These are phyloP conservation scores for Phorcus lineatus DNA, from an alignment of 2,888 invertebrate species.

Conservation along the genomic window DNA sequence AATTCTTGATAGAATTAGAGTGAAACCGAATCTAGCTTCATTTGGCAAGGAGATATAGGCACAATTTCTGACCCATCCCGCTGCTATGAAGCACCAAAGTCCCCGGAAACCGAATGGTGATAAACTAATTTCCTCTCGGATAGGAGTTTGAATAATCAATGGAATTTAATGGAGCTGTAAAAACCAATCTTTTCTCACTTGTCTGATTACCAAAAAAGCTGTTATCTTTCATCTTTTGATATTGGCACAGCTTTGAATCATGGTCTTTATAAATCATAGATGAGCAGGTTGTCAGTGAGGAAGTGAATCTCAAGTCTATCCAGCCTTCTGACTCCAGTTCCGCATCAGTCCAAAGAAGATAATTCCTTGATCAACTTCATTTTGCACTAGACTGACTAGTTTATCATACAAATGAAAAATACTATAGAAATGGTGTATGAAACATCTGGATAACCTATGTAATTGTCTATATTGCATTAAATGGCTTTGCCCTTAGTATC, in stretches of 20 bases:
- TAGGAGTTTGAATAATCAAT: neutral
- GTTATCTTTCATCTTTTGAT: constrained; percentile 1
- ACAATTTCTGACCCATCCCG: constrained; percentile 2
- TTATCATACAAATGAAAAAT: no score
- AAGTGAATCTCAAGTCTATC: no score
- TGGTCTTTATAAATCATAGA: no score
- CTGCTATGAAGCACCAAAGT: neutral
- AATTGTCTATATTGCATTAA: no score
- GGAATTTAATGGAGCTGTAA: neutral
- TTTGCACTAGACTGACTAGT: no score
- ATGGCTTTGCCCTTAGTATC: no score
- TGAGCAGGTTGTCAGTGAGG: no score
- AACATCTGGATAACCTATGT: no score
- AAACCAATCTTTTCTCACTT: constrained; percentile 11
- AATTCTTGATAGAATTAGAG: constrained; percentile 10
- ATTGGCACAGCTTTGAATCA: constrained; percentile 1
- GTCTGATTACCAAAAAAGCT: constrained; percentile 12
- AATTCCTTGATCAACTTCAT: no score
- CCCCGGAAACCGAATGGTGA: neutral
- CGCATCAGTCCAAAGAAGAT: no score
- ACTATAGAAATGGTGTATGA: no score
- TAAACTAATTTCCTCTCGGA: constrained; percentile 18
- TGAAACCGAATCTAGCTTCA: neutral
- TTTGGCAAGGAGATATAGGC: neutral
- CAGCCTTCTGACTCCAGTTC: no score